A percentile compares a stretch with the other conserved stretches of the same genome.
Evolutionary conservation across 2,113 vertebrate species (phyloP).

Genomic region (Excalfactoria chinensis): DNA sequence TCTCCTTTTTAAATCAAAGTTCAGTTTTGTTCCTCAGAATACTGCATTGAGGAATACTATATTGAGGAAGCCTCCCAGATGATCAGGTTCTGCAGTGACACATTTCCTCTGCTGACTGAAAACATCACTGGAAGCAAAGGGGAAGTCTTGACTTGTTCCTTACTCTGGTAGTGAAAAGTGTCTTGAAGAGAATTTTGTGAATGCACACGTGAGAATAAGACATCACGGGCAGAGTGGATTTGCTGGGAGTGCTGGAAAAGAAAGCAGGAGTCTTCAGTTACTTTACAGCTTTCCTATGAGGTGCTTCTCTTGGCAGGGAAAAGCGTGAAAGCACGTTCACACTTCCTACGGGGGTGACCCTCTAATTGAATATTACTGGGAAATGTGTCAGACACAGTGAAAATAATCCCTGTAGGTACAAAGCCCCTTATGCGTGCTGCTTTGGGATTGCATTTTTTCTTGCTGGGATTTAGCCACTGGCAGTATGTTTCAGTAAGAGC

Average conservation of each 20-base stretch:
- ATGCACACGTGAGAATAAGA: background rate
- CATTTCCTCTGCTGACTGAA: background rate
- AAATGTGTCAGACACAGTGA: conserved; percentile 55
- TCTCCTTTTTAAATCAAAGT: background rate
- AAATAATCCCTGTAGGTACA: conserved; percentile 32
- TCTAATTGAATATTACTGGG: conserved; percentile 62
- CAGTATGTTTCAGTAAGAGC: background rate
- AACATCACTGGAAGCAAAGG: background rate
- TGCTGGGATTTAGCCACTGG: background rate
- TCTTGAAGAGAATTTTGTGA: background rate
- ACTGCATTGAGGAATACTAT: background rate
- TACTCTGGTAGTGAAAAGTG: background rate
- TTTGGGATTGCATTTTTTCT: conserved; percentile 8
- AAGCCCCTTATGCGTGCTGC: background rate
- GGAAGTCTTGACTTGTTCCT: background rate
- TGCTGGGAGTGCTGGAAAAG: conserved; percentile 29
- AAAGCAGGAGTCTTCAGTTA: conserved; percentile 47
- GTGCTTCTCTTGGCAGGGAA: conserved; percentile 28
- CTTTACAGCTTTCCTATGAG: conserved; percentile 51
- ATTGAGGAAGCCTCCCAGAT: background rate
- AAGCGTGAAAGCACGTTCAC: conserved; percentile 11
- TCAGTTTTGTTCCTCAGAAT: background rate
- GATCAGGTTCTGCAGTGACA: background rate
- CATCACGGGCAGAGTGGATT: background rate
- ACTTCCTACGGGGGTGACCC: background rate